A percentile compares a stretch with the other conserved stretches of the same genome.
These are phyloP conservation scores for Entomobrya multifasciata DNA, from an alignment of 2,888 invertebrate species.

Conservation along the genomic window DNA sequence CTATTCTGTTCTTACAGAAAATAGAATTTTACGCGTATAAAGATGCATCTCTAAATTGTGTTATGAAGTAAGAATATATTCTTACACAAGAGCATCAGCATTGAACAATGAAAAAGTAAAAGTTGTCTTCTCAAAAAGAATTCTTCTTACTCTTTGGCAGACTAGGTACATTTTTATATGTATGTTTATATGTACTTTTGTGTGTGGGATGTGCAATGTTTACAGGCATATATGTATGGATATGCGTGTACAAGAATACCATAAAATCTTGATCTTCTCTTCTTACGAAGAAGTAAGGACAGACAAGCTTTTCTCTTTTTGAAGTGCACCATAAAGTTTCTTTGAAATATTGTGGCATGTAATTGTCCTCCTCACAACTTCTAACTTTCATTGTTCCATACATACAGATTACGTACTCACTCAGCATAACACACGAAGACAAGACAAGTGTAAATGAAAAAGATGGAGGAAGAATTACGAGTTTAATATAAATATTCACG, in stretches of 20 bases:
- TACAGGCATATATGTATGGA: conserved; percentile 23
- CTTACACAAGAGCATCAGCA: not conserved
- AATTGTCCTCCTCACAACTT: conserved; percentile 61
- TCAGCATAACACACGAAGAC: not conserved
- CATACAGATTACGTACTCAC: not conserved
- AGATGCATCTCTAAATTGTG: not conserved
- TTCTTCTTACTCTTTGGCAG: no score
- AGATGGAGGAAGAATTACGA: conserved; percentile 9
- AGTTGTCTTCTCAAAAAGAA: not conserved
- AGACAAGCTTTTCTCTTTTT: conserved; percentile 49
- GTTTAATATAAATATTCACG: conserved; percentile 1
- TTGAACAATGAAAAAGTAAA: conserved; percentile 9
- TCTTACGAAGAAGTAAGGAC: conserved; percentile 7
- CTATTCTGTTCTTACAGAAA: conserved; percentile 36
- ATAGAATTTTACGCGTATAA: conserved; percentile 9
- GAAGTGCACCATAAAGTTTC: conserved; percentile 67
- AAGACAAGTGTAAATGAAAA: conserved; percentile 10
- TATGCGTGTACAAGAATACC: conserved; percentile 31
- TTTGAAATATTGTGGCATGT: conserved; percentile 71
- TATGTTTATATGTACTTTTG: not conserved
- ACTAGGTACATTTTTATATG: not conserved
- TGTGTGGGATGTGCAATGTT: not conserved
- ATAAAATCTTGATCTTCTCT: conserved; percentile 61
- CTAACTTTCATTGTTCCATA: conserved; percentile 54
- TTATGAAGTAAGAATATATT: not conserved